Conservation (phyloP, 2,888 invertebrate genomes). For the Podotricha telesiphe region DNA sequence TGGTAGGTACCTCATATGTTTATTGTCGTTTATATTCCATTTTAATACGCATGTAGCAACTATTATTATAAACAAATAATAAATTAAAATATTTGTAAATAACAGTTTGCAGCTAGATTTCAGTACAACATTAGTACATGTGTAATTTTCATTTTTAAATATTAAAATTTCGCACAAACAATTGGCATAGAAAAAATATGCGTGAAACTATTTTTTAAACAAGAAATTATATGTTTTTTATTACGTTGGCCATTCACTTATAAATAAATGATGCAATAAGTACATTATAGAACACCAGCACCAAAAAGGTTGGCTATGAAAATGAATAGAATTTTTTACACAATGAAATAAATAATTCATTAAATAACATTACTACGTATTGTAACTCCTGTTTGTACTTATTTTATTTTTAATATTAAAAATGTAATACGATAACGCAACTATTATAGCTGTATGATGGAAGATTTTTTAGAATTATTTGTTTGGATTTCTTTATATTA, state of each 20-base stretch:
- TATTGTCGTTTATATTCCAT: constrained; percentile 19
- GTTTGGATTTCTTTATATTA: background rate
- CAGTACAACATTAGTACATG: background rate
- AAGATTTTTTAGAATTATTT: background rate
- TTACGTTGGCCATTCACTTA: background rate
- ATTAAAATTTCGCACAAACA: background rate
- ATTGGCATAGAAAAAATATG: background rate
- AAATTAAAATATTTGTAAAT: constrained; percentile 22
- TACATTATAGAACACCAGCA: background rate
- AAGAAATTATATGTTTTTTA: too few relatives aligned
- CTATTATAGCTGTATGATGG: background rate
- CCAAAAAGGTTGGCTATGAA: background rate
- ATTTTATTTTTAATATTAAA: background rate
- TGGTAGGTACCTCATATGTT: background rate
- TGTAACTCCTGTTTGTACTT: background rate
- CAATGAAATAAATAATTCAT: background rate
- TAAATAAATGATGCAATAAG: constrained; percentile 6
- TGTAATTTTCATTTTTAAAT: background rate
- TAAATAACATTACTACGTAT: background rate
- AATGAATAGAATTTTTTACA: background rate
- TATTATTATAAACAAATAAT: constrained; percentile 25
- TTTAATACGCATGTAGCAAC: background rate
- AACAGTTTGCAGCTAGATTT: background rate
- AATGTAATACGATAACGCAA: too few relatives aligned
- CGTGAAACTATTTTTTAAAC: background rate